phyloP scores from a whole-genome alignment of 2,797 vertebrate genomes.

The Tinamus major region DNA sequence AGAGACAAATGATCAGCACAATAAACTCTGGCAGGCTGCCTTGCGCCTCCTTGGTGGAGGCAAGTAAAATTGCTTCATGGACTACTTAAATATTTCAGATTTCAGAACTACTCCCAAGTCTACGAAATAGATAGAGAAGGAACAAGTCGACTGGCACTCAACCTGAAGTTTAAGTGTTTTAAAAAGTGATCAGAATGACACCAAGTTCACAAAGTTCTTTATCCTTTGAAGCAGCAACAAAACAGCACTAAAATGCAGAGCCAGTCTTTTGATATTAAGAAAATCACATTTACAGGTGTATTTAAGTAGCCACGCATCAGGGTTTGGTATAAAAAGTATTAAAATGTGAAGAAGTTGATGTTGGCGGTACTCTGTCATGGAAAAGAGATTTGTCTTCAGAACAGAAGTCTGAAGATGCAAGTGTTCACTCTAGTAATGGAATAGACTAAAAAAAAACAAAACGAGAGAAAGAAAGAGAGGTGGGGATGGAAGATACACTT shows the following conservation, averaged over 20 bases:
- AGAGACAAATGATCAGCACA: slow-evolving; percentile 56
- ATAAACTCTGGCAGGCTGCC: slow-evolving; percentile 58
- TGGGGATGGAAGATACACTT: neutral
- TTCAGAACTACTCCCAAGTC: neutral
- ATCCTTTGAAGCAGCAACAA: neutral
- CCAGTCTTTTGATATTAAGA: neutral
- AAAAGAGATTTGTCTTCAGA: neutral
- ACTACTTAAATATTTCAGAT: slow-evolving; percentile 18
- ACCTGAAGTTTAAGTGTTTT: neutral
- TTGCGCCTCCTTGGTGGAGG: neutral
- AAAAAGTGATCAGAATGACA: neutral
- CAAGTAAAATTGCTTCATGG: neutral
- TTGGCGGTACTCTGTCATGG: neutral
- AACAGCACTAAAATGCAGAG: neutral
- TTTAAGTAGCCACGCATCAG: neutral
- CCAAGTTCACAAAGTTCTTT: neutral
- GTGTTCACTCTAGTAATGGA: neutral
- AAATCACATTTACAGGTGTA: neutral
- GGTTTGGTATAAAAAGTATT: neutral
- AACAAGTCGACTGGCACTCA: neutral
- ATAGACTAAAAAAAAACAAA: neutral
- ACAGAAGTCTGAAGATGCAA: neutral
- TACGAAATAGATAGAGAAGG: neutral
- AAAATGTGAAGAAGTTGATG: neutral
- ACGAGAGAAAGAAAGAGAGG: neutral